Conservation (phyloP, 92 coral and sea anemone genomes). For the Parazoanthus darwini region DNA sequence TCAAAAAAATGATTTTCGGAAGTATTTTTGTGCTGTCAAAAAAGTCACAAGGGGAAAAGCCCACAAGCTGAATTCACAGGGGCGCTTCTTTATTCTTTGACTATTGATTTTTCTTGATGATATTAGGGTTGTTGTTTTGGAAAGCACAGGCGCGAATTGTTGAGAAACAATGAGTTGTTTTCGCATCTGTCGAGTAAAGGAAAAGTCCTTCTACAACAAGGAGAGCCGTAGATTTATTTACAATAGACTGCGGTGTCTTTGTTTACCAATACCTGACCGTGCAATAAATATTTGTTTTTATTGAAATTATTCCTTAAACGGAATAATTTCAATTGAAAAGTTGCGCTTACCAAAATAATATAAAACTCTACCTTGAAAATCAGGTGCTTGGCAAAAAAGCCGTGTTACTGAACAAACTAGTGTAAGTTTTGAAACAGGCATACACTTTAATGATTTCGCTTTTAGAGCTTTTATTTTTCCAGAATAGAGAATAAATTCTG, state of each 20-base stretch:
- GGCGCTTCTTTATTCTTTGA: neutral
- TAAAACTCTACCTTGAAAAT: neutral
- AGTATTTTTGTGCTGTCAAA: neutral
- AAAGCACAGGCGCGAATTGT: neutral
- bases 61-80: neutral
- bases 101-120: neutral
- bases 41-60: neutral
- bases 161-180: slow-evolving; percentile 12
- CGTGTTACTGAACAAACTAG: too few relatives aligned
- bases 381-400: neutral
- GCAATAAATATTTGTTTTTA: neutral
- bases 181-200: neutral
- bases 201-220: neutral
- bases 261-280: neutral
- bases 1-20: neutral
- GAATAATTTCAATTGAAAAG: neutral
- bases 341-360: neutral
- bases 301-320: neutral
- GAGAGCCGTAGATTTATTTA: neutral
- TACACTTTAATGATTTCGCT: neutral
- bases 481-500: neutral
- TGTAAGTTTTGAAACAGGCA: neutral
- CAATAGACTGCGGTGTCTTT: neutral
- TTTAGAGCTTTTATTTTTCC: neutral
- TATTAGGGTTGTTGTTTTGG: neutral